Conservation (phyloP, 2,113 vertebrate genomes). For the Solenodon paradoxus region DNA sequence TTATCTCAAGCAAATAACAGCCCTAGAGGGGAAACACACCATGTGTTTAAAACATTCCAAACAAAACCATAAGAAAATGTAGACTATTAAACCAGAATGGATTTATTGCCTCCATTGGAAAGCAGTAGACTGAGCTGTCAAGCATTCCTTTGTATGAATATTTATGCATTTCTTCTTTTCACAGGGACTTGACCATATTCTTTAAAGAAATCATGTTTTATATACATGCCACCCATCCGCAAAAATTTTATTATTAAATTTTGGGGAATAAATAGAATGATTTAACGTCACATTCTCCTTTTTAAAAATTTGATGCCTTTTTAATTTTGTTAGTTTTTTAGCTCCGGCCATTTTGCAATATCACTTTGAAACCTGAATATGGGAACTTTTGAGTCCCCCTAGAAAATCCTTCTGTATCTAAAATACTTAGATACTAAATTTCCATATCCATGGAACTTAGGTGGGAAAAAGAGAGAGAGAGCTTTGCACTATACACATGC, state of each 20-base stretch:
- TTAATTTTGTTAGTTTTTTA: not conserved
- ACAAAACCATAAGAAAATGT: not conserved
- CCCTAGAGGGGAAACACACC: conserved; percentile 21
- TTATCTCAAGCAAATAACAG: conserved; percentile 53
- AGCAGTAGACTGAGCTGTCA: not conserved
- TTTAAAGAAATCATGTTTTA: conserved; percentile 14
- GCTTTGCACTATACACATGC: too few relatives aligned
- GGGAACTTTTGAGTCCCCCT: not conserved
- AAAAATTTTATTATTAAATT: conserved; percentile 1
- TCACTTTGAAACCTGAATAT: not conserved
- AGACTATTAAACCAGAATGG: conserved; percentile 13
- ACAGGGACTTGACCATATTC: not conserved
- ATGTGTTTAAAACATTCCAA: conserved; percentile 54
- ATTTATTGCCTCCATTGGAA: not conserved
- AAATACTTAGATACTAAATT: not conserved
- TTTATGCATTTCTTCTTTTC: not conserved
- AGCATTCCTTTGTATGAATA: not conserved
- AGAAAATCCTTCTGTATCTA: not conserved
- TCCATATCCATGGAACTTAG: not conserved
- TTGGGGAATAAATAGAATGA: not conserved
- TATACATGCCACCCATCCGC: not conserved
- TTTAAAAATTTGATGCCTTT: not conserved
- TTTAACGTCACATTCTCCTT: not conserved
- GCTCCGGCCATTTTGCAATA: not conserved
- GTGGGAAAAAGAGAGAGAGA: not conserved